These are phyloP conservation scores for Laticauda laticaudata DNA, from an alignment of 2,113 vertebrate species.

Conservation along the genomic window DNA sequence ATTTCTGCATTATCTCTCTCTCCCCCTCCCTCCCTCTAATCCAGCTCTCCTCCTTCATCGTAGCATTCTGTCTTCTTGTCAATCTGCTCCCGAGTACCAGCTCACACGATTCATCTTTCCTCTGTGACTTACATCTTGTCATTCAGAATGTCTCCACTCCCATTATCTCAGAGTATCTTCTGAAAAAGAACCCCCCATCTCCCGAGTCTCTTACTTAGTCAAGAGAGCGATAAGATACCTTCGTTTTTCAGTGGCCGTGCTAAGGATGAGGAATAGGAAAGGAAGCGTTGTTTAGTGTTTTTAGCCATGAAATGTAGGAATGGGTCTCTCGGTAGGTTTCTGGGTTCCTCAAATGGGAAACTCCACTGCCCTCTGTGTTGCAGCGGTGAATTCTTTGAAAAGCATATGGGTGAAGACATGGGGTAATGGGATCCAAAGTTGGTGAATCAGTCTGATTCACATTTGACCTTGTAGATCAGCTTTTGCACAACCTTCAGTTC, in stretches of 20 bases:
- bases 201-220: neutral
- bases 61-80: no score
- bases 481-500: neutral
- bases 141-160: no score
- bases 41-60: neutral
- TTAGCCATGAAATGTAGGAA: neutral
- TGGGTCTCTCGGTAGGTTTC: neutral
- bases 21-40: no score
- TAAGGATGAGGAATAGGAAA: neutral
- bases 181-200: neutral
- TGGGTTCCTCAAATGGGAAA: neutral
- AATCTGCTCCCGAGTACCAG: neutral
- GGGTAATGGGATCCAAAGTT: neutral
- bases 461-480: neutral
- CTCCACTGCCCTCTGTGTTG: no score
- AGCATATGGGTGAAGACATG: neutral
- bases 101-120: neutral
- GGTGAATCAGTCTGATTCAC: neutral
- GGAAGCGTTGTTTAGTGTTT: neutral
- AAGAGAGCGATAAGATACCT: neutral
- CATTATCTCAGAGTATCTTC: neutral
- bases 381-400: neutral
- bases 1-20: neutral
- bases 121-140: neutral
- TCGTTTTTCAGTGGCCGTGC: neutral